phyloP scores from a whole-genome alignment of 1,140 invertebrate species.

The Chironomus tepperi region DNA sequence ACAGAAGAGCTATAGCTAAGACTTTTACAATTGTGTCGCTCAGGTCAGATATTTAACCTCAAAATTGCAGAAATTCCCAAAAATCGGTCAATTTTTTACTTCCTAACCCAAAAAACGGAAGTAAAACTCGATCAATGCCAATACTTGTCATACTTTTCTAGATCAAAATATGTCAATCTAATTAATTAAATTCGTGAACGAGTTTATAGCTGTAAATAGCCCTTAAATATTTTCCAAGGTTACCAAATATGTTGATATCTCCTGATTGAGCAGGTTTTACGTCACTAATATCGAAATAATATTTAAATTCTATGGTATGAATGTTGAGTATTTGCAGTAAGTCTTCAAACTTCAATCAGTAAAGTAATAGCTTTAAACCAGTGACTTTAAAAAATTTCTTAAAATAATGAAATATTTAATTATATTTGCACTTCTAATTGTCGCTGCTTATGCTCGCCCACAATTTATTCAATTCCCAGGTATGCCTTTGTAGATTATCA shows the following conservation, averaged over 20 bases:
- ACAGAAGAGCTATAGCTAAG: no score
- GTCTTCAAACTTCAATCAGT: neutral
- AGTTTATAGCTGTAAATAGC: no score
- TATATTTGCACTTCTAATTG: conserved; percentile 2
- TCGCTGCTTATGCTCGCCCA: neutral
- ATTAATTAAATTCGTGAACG: no score
- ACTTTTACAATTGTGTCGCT: no score
- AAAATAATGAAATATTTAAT: neutral
- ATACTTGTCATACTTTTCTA: no score
- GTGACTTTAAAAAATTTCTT: neutral
- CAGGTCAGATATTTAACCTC: no score
- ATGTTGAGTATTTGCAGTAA: neutral
- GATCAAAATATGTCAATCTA: no score
- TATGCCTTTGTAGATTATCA: neutral
- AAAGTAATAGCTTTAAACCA: neutral
- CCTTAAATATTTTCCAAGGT: neutral
- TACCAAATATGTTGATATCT: neutral
- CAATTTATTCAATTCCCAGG: neutral
- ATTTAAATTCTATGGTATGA: neutral
- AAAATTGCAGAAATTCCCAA: no score
- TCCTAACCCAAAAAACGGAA: no score
- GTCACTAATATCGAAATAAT: neutral
- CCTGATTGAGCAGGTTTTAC: neutral
- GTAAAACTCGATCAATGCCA: no score
- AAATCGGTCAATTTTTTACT: no score